phyloP scores from a whole-genome alignment of 1,140 invertebrate species.

The Antheraea pernyi region DNA sequence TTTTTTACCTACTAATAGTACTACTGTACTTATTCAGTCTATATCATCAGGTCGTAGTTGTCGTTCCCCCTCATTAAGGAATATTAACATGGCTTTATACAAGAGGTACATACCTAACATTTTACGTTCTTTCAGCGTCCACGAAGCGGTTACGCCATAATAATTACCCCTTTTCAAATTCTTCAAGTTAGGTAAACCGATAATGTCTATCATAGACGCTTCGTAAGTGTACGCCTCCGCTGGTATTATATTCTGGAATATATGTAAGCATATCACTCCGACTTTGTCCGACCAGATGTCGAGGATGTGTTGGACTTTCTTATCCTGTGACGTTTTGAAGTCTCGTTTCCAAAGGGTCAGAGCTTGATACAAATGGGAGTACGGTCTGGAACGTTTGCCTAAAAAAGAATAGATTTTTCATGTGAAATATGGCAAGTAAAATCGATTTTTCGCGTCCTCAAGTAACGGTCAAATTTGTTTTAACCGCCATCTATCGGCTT shows the following conservation, averaged over 20 bases:
- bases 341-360: slow-evolving; percentile 80
- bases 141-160: slow-evolving; percentile 89
- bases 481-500: too few relatives aligned
- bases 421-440: too few relatives aligned
- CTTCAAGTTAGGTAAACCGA: slow-evolving; percentile 88
- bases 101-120: slow-evolving; percentile 91
- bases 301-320: slow-evolving; percentile 90
- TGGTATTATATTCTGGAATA: slow-evolving; percentile 94
- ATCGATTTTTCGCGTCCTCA: too few relatives aligned
- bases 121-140: slow-evolving; percentile 84
- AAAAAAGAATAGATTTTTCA: slow-evolving; percentile 16
- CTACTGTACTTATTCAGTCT: slow-evolving; percentile 44
- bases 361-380: slow-evolving; percentile 94
- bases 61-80: slow-evolving; percentile 92
- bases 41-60: slow-evolving; percentile 87
- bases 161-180: slow-evolving; percentile 92
- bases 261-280: slow-evolving; percentile 94
- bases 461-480: too few relatives aligned
- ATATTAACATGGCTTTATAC: slow-evolving; percentile 91
- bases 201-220: slow-evolving; percentile 94
- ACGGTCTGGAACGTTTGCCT: slow-evolving; percentile 90
- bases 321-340: slow-evolving; percentile 64
- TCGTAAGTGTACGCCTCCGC: slow-evolving; percentile 96
- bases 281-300: slow-evolving; percentile 91
- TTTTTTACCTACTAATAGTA: too few relatives aligned